Conservation (phyloP, 2,888 invertebrate genomes). For the Epinotia brunnichana region DNA sequence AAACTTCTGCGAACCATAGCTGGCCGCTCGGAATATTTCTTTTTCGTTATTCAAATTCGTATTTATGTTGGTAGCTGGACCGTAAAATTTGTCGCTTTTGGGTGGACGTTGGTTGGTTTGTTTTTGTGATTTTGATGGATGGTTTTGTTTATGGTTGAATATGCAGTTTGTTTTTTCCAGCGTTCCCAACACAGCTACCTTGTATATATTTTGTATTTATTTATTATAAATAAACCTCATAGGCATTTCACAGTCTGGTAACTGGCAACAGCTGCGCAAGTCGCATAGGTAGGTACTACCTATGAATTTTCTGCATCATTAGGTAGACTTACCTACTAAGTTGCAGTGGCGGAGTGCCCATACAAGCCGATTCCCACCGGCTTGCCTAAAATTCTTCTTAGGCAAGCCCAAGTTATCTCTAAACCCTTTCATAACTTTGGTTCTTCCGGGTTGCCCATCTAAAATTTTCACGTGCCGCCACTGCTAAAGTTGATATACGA, state of each 20-base stretch:
- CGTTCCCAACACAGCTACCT: background rate
- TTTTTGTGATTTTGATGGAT: slow-evolving; percentile 26
- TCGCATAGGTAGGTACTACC: no score
- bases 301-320: background rate
- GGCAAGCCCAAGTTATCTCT: no score
- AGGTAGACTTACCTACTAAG: background rate
- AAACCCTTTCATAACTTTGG: no score
- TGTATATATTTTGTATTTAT: no score
- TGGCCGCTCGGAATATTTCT: slow-evolving; percentile 35
- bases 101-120: background rate
- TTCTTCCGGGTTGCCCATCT: no score
- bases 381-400: no score
- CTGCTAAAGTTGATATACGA: no score
- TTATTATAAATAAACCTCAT: background rate
- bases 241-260: background rate
- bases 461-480: no score
- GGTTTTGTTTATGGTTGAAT: slow-evolving; percentile 23
- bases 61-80: slow-evolving; percentile 33
- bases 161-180: slow-evolving; percentile 21
- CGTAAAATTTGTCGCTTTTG: slow-evolving; percentile 37
- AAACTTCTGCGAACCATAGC: slow-evolving; percentile 57
- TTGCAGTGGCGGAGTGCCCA: no score
- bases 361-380: no score
- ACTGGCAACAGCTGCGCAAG: background rate
- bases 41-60: slow-evolving; percentile 40